Evolutionary conservation across 2,888 invertebrate genomes (phyloP).

Genomic region (Drosophila nr. fundita): DNA sequence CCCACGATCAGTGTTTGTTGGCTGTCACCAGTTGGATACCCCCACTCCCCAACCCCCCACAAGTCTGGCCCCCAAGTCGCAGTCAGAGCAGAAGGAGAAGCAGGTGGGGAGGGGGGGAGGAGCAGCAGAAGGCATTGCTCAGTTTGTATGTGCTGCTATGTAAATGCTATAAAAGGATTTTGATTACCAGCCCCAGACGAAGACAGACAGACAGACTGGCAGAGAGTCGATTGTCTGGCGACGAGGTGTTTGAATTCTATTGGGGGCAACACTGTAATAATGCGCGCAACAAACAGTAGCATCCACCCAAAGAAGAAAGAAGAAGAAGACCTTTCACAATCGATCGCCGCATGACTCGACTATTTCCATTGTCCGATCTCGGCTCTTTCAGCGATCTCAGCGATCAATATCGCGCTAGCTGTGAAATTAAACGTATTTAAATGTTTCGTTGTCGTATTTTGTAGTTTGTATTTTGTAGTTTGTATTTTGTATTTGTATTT

Average conservation of each 20-base stretch:
- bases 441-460: slow-evolving; percentile 40
- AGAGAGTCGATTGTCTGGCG: slow-evolving; percentile 33
- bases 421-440: slow-evolving; percentile 68
- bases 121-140: slow-evolving; percentile 66
- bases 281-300: slow-evolving; percentile 35
- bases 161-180: slow-evolving; percentile 81
- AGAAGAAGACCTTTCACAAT: slow-evolving; percentile 51
- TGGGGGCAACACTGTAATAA: slow-evolving; percentile 56
- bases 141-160: slow-evolving; percentile 79
- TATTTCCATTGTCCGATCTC: slow-evolving; percentile 38
- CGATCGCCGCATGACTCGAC: slow-evolving; percentile 59
- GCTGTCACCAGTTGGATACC: slow-evolving; percentile 53
- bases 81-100: slow-evolving; percentile 28
- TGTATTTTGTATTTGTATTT: neutral
- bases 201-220: slow-evolving; percentile 12
- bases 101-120: slow-evolving; percentile 24
- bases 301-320: slow-evolving; percentile 9
- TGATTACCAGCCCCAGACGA: slow-evolving; percentile 66
- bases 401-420: slow-evolving; percentile 60
- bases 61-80: neutral
- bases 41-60: neutral
- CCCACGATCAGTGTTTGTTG: slow-evolving; percentile 82
- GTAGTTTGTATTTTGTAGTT: neutral
- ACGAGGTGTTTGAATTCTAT: slow-evolving; percentile 78
- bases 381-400: slow-evolving; percentile 32